Percentiles rank a stretch among this genome's conserved stretches.
These are phyloP conservation scores for Alcis repandata DNA, from an alignment of 2,888 invertebrate genomes.

Conservation along the genomic window DNA sequence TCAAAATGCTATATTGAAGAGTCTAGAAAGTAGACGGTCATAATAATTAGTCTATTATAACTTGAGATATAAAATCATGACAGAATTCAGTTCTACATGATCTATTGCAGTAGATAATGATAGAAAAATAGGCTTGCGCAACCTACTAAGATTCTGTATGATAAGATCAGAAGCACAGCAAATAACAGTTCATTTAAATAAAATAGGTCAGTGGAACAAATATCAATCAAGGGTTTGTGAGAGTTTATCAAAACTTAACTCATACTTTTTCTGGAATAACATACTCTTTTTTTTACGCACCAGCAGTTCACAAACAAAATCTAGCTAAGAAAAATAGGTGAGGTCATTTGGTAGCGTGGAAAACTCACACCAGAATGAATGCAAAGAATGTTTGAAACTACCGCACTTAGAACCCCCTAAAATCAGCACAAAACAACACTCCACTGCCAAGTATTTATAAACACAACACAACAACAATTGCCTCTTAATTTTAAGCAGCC, in stretches of 20 bases:
- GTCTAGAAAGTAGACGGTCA: not conserved
- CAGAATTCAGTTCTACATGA: not conserved
- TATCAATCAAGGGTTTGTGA: not conserved
- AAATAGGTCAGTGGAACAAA: constrained; percentile 13
- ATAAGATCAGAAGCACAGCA: not conserved
- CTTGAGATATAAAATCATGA: not conserved
- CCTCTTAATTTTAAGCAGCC: constrained; percentile 1
- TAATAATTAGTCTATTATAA: not conserved
- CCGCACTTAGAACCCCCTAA: constrained; percentile 2
- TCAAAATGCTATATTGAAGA: not conserved
- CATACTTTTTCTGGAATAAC: not conserved
- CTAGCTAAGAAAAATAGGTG: constrained; percentile 56
- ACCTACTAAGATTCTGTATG: not conserved
- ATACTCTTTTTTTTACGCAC: constrained; percentile 3
- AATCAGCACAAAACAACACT: constrained; percentile 23
- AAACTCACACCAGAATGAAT: constrained; percentile 23
- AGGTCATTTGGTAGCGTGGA: constrained; percentile 60
- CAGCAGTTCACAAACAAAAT: constrained; percentile 13
- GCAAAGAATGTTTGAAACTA: constrained; percentile 27
- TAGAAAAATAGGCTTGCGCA: not conserved
- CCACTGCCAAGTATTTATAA: constrained; percentile 26
- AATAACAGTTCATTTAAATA: constrained; percentile 5
- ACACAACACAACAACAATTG: constrained; percentile 60
- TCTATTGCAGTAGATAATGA: not conserved
- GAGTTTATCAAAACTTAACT: not conserved